Evolutionary conservation across 2,797 vertebrate genomes (phyloP), one percentile per base, ranked within the genome.

Genomic region (Myotis findleyi): DNA sequence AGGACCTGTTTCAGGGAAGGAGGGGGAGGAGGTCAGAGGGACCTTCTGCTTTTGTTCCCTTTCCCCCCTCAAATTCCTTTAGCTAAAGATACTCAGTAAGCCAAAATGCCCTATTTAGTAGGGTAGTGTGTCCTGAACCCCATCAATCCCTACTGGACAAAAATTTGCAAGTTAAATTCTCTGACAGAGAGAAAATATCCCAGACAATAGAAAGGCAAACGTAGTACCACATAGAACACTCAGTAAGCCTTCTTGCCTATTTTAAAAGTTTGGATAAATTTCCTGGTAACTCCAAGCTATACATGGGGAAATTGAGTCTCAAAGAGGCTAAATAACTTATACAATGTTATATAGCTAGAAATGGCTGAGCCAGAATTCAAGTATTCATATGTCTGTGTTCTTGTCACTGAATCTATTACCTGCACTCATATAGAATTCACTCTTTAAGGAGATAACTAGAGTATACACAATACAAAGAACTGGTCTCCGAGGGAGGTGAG

Each of bases 231-330:
- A 8, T 6, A 44, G 69, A 41, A 66, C 4, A 66, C 1, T 3
- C 4, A 3, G 2, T 30, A 83, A 69, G 53, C 11, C 27, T 12
- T 36, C 47, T 62, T 62, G 16, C 12, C 9, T 87, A 16, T 71
- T 93, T 93, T 47, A 59, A 94, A 80, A 77, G 33, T 68, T 66
- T 87, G 55, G 59, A 38, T 75, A 76, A 2, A 73, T 72, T 80
- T 68, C 81, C 51, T 59, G 4, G 10, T 72, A 76, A 80, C 7
- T 83, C 23, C 30, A 75, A 59, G 59, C 73, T 49, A 10, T 69
- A 18, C 38, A 49, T 47, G 25, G 27, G 17, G 25, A 77, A 80
- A 51, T 21, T 53, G 23, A 81, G 12, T 89, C 27, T 84, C 76
- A 53, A 25, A 90, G 38, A 76, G 59, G 49, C 30, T 38, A 87